Evolutionary conservation across 2,113 vertebrate genomes (phyloP), one percentile per base, ranked within the genome.

Genomic region (Synchiropus splendidus): DNA sequence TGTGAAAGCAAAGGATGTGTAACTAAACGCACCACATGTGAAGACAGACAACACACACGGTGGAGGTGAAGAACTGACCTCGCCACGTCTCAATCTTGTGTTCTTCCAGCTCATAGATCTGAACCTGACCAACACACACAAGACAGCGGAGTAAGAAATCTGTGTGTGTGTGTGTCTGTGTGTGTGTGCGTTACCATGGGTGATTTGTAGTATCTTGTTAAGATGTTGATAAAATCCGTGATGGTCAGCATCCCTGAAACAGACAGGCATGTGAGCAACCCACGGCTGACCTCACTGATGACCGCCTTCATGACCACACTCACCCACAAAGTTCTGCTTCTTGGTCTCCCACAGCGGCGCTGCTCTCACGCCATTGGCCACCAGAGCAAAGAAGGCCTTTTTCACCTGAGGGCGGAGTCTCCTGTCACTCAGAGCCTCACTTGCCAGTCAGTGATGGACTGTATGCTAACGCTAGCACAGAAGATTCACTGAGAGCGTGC

Each of bases 1-100:
- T 27, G 42, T 71, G 70, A 52, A 12, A n/a, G n/a, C 2, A 18
- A 10, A 18, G 18, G 4, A 18, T 6, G 3, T 18, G 10, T 12
- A 16, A 16, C 12, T 42, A 6, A 38, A 12, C 21, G 2, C 3
- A 2, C 4, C 3, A 13, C 16, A 18, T 9, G 5, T 16, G 16
- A 4, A 15, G 16, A 10, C 30, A 18, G 6, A 10, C 14, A 12
- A 6, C 21, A 30, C 9, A 36, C 6, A 36, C 4, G 8, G n/a
- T n/a, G n/a, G n/a, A n/a, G n/a, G n/a, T n/a, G n/a, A 9, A 6
- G 61, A 55, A 43, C 5, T 21, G 10, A 15, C 94, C 94, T 83
- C 94, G 88, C 94, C 94, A 98, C 0, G 92, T 94, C 83, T 97
- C 92, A 60, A 98, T 98, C 69, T 97, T 95, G 75, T 98, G 94